Base-by-base conservation (phyloP, 2,113 vertebrate species). In the Corvus moneduloides region DNA sequence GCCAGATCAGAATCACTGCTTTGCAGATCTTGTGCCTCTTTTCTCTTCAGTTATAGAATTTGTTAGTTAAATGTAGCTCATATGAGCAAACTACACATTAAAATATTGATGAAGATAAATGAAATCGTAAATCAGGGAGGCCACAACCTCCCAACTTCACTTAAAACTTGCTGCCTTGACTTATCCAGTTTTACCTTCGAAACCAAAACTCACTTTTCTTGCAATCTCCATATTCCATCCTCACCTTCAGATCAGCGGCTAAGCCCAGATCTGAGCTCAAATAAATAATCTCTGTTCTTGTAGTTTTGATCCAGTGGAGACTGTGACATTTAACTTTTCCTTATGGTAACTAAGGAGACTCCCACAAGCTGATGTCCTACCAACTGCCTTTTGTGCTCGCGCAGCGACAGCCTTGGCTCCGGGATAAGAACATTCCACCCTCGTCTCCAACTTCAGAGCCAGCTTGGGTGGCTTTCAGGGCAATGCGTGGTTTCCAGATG, bases 281-380 rank as follows among this genome's bases (percentile, higher is more conserved):
- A 90, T 30, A 93, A 84, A 96, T 85, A 44, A 52, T 90, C 71
- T 69, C 82, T 5, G 2, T 41, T 83, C 90, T 83, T 4, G 20
- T 77, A 67, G 76, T 88, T 83, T 17, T 67, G 83, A 93, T 92
- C 93, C 64, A 90, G 76, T 64, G 92, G 94, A 90, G 92, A 86
- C 63, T 67, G 74, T 96, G 89, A 89, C 89, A 94, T 95, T 96
- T 93, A 94, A 90, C 90, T 88, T 90, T 93, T 96, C 93, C 82
- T 96, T 86, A 80, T 78, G 90, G 90, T 91, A 95, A 63, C 96
- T 96, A 86, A 93, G 94, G 90, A 92, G 74, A 94, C 92, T 96
- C 92, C 96, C 96, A 95, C 92, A 94, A 78, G 73, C 85, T 95
- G 94, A 95, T 96, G 96, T 97, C 94, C 92, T 49, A 92, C 95